phyloP scores from a whole-genome alignment of 2,113 vertebrate species.

The Sarotherodon lohbergeri region DNA sequence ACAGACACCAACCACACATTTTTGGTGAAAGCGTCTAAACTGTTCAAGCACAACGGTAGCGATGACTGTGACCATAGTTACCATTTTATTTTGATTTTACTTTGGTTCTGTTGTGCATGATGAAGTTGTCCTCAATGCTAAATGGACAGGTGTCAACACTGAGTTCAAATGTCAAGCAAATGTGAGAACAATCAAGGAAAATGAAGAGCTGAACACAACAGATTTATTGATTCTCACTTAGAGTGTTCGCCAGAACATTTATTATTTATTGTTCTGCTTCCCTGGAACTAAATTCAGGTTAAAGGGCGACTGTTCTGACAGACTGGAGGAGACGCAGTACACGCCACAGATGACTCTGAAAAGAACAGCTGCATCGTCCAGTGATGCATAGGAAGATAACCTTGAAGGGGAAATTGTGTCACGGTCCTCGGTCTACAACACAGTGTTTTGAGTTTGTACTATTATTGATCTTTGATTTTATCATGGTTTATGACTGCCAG shows the following conservation, averaged over 20 bases:
- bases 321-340: background rate
- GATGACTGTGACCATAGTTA: fast-evolving
- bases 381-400: background rate
- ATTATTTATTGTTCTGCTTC: background rate
- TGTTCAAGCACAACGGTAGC: fast-evolving
- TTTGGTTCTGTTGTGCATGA: background rate
- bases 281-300: background rate
- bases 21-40: fast-evolving
- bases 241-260: background rate
- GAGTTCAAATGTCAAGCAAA: background rate
- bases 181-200: background rate
- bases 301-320: background rate
- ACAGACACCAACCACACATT: background rate
- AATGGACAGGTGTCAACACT: background rate
- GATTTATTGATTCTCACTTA: background rate
- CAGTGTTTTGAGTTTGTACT: too few species aligned
- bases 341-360: background rate
- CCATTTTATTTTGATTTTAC: background rate
- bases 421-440: fast-evolving
- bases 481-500: too few species aligned
- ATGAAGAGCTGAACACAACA: background rate
- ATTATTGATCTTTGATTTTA: too few species aligned
- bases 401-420: background rate
- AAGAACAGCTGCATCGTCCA: background rate
- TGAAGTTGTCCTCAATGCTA: background rate